Percentiles rank a stretch among this genome's conserved stretches.
Evolutionary conservation across 1,140 invertebrate genomes (phyloP).

Genomic region (Pararge aegeria): DNA sequence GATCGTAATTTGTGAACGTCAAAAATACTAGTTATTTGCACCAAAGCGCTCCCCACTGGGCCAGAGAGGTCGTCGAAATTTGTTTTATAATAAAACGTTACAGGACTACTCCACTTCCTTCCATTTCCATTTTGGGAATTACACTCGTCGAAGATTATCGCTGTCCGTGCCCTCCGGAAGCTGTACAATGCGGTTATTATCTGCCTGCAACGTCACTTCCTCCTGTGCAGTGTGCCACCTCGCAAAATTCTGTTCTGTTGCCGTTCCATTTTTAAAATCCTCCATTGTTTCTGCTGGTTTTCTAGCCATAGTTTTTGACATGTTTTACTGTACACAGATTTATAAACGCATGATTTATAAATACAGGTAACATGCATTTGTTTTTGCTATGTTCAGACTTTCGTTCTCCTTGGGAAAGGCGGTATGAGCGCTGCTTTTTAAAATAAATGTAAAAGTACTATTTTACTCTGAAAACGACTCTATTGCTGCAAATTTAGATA

Average conservation of each 20-base stretch:
- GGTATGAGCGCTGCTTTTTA: no score
- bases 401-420: no score
- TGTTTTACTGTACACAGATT: background rate
- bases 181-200: constrained; percentile 64
- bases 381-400: no score
- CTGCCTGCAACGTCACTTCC: constrained; percentile 71
- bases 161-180: constrained; percentile 55
- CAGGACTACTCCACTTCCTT: constrained; percentile 28
- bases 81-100: constrained; percentile 6
- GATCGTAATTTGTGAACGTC: no score
- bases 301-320: background rate
- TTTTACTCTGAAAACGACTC: no score
- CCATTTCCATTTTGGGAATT: constrained; percentile 59
- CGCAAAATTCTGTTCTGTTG: constrained; percentile 17
- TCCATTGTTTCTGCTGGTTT: background rate
- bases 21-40: no score
- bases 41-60: no score
- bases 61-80: background rate
- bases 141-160: constrained; percentile 69
- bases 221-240: constrained; percentile 25
- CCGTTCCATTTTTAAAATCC: constrained; percentile 8
- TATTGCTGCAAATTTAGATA: no score
- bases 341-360: background rate
- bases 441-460: no score
- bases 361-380: background rate